These are phyloP conservation scores for Adoxophyes honmai DNA, from an alignment of 1,140 invertebrate genomes.

Conservation along the genomic window DNA sequence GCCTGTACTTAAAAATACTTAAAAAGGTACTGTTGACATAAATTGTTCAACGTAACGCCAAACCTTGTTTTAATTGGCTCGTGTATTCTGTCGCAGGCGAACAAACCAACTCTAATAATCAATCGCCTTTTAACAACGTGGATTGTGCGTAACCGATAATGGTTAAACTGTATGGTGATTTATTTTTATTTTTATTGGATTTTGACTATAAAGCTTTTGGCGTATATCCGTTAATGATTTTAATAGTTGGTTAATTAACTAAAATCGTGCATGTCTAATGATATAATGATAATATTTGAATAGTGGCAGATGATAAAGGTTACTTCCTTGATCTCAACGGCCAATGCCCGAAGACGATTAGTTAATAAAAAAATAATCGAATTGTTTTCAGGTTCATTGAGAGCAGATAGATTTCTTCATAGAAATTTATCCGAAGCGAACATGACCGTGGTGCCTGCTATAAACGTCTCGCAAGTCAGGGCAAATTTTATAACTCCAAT, in stretches of 20 bases:
- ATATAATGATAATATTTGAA: conserved; percentile 51
- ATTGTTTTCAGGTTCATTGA: too few relatives aligned
- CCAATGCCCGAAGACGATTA: neutral
- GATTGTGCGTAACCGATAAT: neutral
- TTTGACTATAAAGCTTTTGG: neutral
- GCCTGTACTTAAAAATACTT: too few relatives aligned
- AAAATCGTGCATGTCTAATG: conserved; percentile 57
- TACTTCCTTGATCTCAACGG: conserved; percentile 48
- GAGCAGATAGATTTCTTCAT: too few relatives aligned
- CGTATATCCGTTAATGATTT: conserved; percentile 15
- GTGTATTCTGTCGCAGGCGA: neutral
- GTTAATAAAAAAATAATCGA: too few relatives aligned
- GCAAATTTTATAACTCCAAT: neutral
- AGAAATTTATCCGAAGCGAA: too few relatives aligned
- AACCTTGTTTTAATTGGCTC: neutral
- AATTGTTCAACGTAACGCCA: too few relatives aligned
- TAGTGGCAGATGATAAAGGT: conserved; percentile 57
- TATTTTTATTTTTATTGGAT: conserved; percentile 9
- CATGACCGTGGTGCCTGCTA: conserved; percentile 26
- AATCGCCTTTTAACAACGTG: neutral
- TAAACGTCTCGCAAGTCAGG: conserved; percentile 2
- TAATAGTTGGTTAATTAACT: conserved; percentile 32
- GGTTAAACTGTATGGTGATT: neutral
- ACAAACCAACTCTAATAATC: neutral
- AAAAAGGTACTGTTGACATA: too few relatives aligned